phyloP scores from a whole-genome alignment of 2,888 invertebrate species.

The Hirtodrosophila alboralis region DNA sequence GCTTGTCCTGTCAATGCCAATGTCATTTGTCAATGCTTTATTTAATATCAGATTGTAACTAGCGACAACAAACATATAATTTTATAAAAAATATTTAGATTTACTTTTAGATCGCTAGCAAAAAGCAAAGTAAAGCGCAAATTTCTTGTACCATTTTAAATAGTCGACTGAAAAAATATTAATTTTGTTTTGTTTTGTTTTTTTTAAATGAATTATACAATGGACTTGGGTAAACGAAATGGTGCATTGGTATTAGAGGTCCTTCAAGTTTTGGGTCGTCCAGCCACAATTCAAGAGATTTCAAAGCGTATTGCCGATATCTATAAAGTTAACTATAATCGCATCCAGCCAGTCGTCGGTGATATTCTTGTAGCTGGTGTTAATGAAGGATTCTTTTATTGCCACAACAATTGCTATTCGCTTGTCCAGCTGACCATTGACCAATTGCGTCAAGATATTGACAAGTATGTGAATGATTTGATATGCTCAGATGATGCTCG shows the following conservation, averaged over 20 bases:
- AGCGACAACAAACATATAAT: conserved; percentile 32
- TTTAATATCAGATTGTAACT: conserved; percentile 31
- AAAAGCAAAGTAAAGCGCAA: conserved; percentile 41
- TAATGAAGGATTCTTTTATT: conserved; percentile 53
- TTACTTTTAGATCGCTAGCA: conserved; percentile 38
- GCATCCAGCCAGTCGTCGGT: conserved; percentile 59
- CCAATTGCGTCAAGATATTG: conserved; percentile 58
- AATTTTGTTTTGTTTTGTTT: neutral
- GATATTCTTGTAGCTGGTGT: conserved; percentile 57
- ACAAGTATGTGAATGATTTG: conserved; percentile 57
- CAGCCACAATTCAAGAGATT: conserved; percentile 56
- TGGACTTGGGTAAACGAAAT: conserved; percentile 65
- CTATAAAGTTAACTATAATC: conserved; percentile 48
- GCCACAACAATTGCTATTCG: conserved; percentile 43
- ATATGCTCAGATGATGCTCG: conserved; percentile 13
- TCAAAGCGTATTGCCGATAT: conserved; percentile 54
- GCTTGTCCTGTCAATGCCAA: conserved; percentile 35
- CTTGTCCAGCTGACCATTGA: conserved; percentile 56
- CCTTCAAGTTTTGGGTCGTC: conserved; percentile 62
- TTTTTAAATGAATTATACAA: conserved; percentile 55
- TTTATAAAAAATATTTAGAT: conserved; percentile 48
- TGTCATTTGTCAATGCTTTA: too few relatives aligned
- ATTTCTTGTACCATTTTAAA: conserved; percentile 57
- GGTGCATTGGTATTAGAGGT: conserved; percentile 67
- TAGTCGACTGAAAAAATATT: conserved; percentile 24